These are phyloP conservation scores for Montipora efflorescens DNA, from an alignment of 64 coral and sea anemone genomes.

Conservation along the genomic window DNA sequence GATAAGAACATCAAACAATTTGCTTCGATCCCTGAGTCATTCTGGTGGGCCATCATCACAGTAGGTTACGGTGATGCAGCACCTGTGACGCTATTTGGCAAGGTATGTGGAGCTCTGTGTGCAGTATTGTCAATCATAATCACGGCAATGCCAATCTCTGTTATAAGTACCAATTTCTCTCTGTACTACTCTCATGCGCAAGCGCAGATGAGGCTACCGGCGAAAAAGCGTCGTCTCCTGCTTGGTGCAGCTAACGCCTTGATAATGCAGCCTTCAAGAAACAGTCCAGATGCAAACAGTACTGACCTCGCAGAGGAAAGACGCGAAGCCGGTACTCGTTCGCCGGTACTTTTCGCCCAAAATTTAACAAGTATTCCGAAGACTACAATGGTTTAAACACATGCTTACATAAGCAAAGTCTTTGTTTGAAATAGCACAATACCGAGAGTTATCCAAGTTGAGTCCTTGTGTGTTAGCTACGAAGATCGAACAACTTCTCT, in stretches of 20 bases:
- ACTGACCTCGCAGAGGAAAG: constrained; percentile 43
- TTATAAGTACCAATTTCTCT: constrained; percentile 97
- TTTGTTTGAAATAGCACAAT: too few species aligned
- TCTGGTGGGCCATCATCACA: constrained; percentile 98
- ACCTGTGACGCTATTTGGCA: constrained; percentile 71
- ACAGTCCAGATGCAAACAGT: constrained; percentile 70
- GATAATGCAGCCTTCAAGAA: constrained; percentile 68
- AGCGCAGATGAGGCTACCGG: constrained; percentile 91
- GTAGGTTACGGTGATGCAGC: constrained; percentile 92
- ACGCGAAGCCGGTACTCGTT: not conserved
- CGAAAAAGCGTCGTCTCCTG: constrained; percentile 74
- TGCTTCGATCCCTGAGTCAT: constrained; percentile 77
- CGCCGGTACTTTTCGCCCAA: too few species aligned
- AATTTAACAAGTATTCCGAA: too few species aligned
- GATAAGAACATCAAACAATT: constrained; percentile 22
- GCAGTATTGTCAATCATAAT: constrained; percentile 86
- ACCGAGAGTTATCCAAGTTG: too few species aligned
- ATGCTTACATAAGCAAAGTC: too few species aligned
- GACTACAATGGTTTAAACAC: too few species aligned
- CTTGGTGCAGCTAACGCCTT: constrained; percentile 83
- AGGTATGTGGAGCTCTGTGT: constrained; percentile 84
- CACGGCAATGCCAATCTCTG: constrained; percentile 95
- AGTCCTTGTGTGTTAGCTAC: too few species aligned
- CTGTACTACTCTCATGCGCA: constrained; percentile 97
- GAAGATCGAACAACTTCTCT: too few species aligned